Evolutionary conservation across 2,113 vertebrate genomes (phyloP), one percentile per base, ranked within the genome.

Genomic region (Channa maculata): DNA sequence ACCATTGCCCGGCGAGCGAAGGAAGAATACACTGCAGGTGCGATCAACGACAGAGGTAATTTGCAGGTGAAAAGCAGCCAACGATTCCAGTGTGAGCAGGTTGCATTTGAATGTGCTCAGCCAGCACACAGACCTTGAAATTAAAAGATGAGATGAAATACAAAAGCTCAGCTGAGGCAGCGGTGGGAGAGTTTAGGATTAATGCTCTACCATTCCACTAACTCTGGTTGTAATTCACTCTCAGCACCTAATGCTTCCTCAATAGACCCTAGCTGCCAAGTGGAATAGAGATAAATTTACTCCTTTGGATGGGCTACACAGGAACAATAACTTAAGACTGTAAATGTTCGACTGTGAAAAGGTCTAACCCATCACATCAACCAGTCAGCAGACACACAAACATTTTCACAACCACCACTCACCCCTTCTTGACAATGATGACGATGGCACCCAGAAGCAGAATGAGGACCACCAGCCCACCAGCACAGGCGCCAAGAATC

Each of bases 391-490:
- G 9, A 61, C 50, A 65, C 64, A 39, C 24, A 65, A 52, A 55
- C 58, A n/a, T 46, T 55, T 62, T 54, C 5, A 6, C 51, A 61
- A 48, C 8, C 75, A 85, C 8, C 75, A 85, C 97, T 95, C 88
- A 99, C 97, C 96, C 96, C 81, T 98, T 99, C 67, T 96, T 96
- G 58, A 98, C 90, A 60, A 97, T 89, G 9, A 98, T 7, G n/a
- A 98, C 96, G 67, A 98, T 94, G 84, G 95, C 96, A 50, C 97
- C 97, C 71, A 99, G 91, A 5, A 99, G 94, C 63, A 98, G 94
- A 6, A 97, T 96, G 53, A 98, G 95, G 50, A 97, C 94, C 0
- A 96, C 95, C 53, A 98, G 95, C 0, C 96, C 97, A 0, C 97
- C 97, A 0, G 95, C 96, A 72, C 97, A 98, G 83, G 97, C 96